Conservation (phyloP, 2,113 vertebrate genomes). For the Pedetes capensis region DNA sequence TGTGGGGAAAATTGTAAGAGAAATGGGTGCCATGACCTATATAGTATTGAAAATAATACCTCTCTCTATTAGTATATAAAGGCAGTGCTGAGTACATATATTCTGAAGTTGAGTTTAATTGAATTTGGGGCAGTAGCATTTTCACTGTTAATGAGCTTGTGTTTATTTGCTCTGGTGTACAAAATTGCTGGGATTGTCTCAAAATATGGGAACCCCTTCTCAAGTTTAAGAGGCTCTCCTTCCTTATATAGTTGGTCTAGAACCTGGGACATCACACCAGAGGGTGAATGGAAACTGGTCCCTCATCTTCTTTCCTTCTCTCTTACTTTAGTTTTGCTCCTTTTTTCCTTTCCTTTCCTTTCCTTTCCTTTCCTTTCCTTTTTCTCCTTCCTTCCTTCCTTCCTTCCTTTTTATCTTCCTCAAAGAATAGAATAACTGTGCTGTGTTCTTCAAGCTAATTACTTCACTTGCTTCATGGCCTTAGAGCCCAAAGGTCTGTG, state of each 20-base stretch:
- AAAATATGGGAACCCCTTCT: neutral
- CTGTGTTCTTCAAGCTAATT: neutral
- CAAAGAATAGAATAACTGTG: neutral
- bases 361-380: too few species aligned
- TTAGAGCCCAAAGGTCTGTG: neutral
- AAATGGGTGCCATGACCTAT: neutral
- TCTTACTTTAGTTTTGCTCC: neutral
- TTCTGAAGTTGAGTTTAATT: slow-evolving; percentile 51
- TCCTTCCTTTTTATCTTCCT: neutral
- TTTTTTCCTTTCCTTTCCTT: neutral
- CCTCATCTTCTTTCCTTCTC: neutral
- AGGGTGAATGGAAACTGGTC: neutral
- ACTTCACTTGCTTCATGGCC: neutral
- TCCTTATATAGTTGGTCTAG: neutral
- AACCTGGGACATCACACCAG: neutral
- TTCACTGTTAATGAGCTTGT: slow-evolving; percentile 2
- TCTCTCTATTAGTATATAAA: slow-evolving; percentile 31
- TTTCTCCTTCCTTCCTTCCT: neutral
- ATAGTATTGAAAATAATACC: neutral
- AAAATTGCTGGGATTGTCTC: neutral
- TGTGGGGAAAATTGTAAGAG: slow-evolving; percentile 39
- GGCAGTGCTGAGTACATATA: neutral
- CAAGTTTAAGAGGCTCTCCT: neutral
- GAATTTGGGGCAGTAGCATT: neutral
- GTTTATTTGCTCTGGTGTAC: slow-evolving; percentile 12